Evolutionary conservation across 2,113 vertebrate species (phyloP), one percentile per base, ranked within the genome.

Genomic region (Nibea albiflora): DNA sequence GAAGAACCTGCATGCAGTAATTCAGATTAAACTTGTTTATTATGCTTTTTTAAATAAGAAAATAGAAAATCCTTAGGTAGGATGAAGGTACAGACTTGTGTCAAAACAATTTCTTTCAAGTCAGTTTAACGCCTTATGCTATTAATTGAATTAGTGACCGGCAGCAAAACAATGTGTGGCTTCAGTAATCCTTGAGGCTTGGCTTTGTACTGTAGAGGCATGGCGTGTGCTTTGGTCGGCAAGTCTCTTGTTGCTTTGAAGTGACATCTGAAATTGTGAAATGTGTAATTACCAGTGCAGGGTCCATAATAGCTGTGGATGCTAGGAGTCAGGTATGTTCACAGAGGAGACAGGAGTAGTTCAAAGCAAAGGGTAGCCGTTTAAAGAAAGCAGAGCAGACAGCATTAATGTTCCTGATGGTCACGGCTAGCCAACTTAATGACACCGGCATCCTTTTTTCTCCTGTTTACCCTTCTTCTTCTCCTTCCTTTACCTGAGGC

Each of bases 121-220:
- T 82, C 44, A 31, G 71, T 86, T 89, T 84, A 80, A 91, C 87
- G 73, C 76, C 54, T 61, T 56, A 17, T 52, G 73, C 60, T 85
- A 89, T 91, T 95, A 92, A 95, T 94, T 94, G 88, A 95, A 95
- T 94, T 93, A 93, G 88, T 91, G 90, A 90, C 92, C 84, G 58
- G 80, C 83, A 93, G 89, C 81, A 80, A 93, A 91, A 93, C 88
- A 93, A 86, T 88, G 86, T 80, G 62, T 86, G 80, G 83, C 88
- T 85, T 80, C 76, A 73, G 83, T 90, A 92, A 93, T 94, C 90
- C 93, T 92, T 26, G 28, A 89, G 89, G 88, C 87, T 78, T 12
- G 24, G 81, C 89, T 94, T 93, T 94, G 87, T 91, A 75, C 78
- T 72, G 46, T 77, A 28, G 35, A 50, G 53, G 73, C 81, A 66